These are phyloP conservation scores for Hypotaenidia okinawae DNA, from an alignment of 2,797 vertebrate species.

Conservation along the genomic window DNA sequence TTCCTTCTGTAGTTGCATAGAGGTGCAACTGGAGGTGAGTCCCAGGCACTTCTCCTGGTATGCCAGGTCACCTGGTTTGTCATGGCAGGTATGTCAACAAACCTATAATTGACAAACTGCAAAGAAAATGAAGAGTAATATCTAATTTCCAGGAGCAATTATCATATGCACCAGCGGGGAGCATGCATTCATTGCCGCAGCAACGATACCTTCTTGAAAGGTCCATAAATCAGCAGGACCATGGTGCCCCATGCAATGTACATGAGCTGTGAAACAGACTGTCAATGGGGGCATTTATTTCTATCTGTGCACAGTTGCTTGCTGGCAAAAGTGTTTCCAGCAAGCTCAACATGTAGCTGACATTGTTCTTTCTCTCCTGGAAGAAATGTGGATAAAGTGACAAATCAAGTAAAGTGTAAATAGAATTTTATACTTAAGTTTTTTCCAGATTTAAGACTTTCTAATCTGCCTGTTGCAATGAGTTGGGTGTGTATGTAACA, in stretches of 20 bases:
- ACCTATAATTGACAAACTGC: constrained; percentile 72
- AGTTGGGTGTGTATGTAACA: background rate
- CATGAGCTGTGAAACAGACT: constrained; percentile 20
- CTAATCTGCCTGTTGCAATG: background rate
- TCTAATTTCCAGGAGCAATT: constrained; percentile 78
- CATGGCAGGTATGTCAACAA: constrained; percentile 69
- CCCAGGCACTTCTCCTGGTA: constrained; percentile 9
- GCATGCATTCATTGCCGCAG: constrained; percentile 73
- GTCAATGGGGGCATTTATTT: constrained; percentile 61
- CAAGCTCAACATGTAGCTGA: background rate
- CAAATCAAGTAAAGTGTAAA: background rate
- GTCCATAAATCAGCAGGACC: constrained; percentile 74
- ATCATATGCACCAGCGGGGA: constrained; percentile 68
- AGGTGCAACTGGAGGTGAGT: background rate
- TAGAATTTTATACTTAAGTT: background rate
- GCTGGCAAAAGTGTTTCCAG: constrained; percentile 2
- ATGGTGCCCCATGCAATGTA: constrained; percentile 1
- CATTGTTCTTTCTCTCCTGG: background rate
- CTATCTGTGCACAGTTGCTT: constrained; percentile 43
- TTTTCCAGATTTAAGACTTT: background rate
- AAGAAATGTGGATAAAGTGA: constrained; percentile 16
- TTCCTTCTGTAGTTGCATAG: background rate
- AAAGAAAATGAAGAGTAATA: constrained; percentile 81
- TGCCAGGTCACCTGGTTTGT: constrained; percentile 71
- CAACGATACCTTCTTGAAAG: constrained; percentile 69